phyloP scores from a whole-genome alignment of 2,888 invertebrate species.

The Coronaproctus castanopsis region DNA sequence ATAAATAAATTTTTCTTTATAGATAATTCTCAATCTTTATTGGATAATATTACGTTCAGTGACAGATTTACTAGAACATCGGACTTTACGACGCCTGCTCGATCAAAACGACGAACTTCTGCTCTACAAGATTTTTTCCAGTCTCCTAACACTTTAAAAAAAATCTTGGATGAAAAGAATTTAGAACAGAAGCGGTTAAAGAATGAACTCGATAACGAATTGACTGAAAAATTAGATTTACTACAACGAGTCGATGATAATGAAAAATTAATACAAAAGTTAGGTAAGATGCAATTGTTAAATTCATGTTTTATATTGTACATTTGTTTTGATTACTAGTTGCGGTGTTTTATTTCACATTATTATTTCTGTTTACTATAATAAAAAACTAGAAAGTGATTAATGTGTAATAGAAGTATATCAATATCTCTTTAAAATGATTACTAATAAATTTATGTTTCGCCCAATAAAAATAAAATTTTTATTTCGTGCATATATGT shows the following conservation, averaged over 20 bases:
- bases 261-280: neutral
- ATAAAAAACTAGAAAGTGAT: too few relatives aligned
- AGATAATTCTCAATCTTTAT: too few relatives aligned
- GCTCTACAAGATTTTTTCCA: neutral
- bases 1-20: too few relatives aligned
- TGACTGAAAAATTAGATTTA: neutral
- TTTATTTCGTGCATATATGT: too few relatives aligned
- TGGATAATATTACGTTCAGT: neutral
- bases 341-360: too few relatives aligned
- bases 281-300: too few relatives aligned
- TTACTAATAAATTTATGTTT: too few relatives aligned
- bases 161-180: neutral
- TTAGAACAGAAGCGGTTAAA: neutral
- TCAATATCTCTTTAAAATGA: too few relatives aligned
- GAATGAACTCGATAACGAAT: neutral
- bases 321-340: neutral
- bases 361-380: too few relatives aligned
- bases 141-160: neutral
- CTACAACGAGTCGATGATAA: neutral
- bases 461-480: too few relatives aligned
- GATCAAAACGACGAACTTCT: neutral
- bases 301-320: too few relatives aligned
- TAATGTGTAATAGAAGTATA: too few relatives aligned
- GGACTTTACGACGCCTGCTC: neutral
- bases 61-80: neutral